Evolutionary conservation across 2,113 vertebrate species (phyloP).

Genomic region (Centropus bengalensis): DNA sequence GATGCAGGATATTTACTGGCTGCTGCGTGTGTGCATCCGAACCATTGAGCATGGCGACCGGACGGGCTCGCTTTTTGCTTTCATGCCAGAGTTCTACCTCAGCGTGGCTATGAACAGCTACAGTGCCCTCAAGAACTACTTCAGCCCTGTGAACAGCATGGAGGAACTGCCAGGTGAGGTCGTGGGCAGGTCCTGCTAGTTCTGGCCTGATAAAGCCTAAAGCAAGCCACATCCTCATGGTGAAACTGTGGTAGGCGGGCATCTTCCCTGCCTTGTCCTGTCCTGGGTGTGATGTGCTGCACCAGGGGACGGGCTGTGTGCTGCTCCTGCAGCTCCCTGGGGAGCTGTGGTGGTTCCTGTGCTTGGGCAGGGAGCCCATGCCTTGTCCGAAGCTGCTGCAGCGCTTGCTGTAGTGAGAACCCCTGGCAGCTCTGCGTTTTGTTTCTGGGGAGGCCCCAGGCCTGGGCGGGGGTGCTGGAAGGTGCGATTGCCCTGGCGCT

Average conservation of each 20-base stretch:
- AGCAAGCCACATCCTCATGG: background rate
- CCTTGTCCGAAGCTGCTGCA: background rate
- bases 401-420: background rate
- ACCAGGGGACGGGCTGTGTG: background rate
- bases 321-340: background rate
- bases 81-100: constrained; percentile 96
- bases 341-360: background rate
- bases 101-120: constrained; percentile 98
- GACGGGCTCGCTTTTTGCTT: constrained; percentile 89
- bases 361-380: background rate
- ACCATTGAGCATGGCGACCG: constrained; percentile 90
- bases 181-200: background rate
- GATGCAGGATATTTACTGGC: constrained; percentile 97
- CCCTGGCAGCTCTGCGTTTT: background rate
- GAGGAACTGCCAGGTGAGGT: constrained; percentile 91
- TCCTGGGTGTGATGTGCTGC: background rate
- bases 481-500: background rate
- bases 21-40: constrained; percentile 89
- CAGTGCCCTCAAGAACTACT: constrained; percentile 98
- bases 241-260: background rate
- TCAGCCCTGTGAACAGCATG: constrained; percentile 93
- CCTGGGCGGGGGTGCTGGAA: background rate
- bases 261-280: background rate
- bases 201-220: background rate
- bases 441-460: background rate